Base-by-base conservation (phyloP, 2,113 vertebrate genomes). In the Buteo buteo region DNA sequence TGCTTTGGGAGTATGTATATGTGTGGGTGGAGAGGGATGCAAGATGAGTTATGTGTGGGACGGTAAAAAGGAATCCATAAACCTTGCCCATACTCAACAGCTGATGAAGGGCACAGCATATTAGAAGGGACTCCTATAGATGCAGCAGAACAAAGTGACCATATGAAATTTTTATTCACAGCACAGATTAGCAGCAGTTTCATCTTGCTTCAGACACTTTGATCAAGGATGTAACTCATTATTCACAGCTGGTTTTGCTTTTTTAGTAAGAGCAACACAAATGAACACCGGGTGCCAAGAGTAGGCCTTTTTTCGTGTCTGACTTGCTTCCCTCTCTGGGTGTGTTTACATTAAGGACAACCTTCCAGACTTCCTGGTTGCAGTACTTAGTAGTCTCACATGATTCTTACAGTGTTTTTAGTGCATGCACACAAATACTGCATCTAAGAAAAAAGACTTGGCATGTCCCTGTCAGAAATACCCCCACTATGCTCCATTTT, bases 181-280 rank as follows among this genome's bases (percentile, higher is more conserved):
- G 65, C 65, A 88, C 49, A 91, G 49, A 85, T 87, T 76, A 92
- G 31, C 57, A 87, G 49, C 36, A 85, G 58, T 79, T 95, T 89
- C 83, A 58, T 93, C 73, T 76, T 95, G 77, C 72, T 92, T 70
- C 64, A 88, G 64, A 61, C 38, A 42, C 74, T 92, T 85, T 91
- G 93, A 91, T 91, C 78, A 88, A 76, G 67, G 73, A 79, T 93
- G 62, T 31, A 94, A 91, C 31, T 93, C 70, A 86, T 73, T 94
- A 74, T 73, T 87, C 86, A 58, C 78, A 94, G 58, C 62, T 96
- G 78, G 25, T 24, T 92, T 82, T 81, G 44, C 26, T 93, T 52
- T 52, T 95, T 73, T 28, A 93, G 83, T 54, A 72, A 0, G 2
- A 92, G 72, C 65, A 71, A 86, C 64, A 80, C 67, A 94, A 73